These are phyloP conservation scores for Callipepla californica DNA, from an alignment of 2,113 vertebrate genomes.

Conservation along the genomic window DNA sequence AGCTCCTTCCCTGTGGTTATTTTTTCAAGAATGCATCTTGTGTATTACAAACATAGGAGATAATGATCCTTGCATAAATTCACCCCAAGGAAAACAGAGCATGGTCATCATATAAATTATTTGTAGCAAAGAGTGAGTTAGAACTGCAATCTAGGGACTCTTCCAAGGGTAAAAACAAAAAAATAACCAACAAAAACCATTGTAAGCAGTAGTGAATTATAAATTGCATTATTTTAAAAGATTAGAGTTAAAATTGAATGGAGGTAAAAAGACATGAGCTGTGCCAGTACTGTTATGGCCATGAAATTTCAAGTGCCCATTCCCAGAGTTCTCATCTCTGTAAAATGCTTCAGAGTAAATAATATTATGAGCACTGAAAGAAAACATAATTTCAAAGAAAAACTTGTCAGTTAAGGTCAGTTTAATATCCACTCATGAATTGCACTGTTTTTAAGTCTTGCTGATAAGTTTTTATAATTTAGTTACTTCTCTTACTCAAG, in stretches of 20 bases:
- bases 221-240: slow-evolving; percentile 16
- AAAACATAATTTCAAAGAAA: slow-evolving; percentile 52
- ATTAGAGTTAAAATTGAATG: slow-evolving; percentile 13
- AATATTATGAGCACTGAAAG: slow-evolving; percentile 46
- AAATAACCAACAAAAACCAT: neutral
- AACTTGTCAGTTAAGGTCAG: slow-evolving; percentile 54
- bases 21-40: neutral
- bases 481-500: slow-evolving; percentile 40
- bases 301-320: slow-evolving; percentile 51
- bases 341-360: slow-evolving; percentile 43
- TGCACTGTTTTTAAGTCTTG: slow-evolving; percentile 19
- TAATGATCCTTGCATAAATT: neutral
- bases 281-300: neutral
- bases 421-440: slow-evolving; percentile 45
- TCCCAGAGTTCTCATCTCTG: slow-evolving; percentile 26
- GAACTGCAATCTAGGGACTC: neutral
- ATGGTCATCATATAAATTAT: neutral
- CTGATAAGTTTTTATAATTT: slow-evolving; percentile 42
- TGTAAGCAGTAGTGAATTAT: slow-evolving; percentile 8
- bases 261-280: neutral
- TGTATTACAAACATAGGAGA: neutral
- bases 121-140: neutral
- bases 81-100: neutral
- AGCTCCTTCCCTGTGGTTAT: neutral
- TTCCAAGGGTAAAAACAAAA: neutral